These are phyloP conservation scores for Notechis scutatus DNA, from an alignment of 2,113 vertebrate species.

Conservation along the genomic window DNA sequence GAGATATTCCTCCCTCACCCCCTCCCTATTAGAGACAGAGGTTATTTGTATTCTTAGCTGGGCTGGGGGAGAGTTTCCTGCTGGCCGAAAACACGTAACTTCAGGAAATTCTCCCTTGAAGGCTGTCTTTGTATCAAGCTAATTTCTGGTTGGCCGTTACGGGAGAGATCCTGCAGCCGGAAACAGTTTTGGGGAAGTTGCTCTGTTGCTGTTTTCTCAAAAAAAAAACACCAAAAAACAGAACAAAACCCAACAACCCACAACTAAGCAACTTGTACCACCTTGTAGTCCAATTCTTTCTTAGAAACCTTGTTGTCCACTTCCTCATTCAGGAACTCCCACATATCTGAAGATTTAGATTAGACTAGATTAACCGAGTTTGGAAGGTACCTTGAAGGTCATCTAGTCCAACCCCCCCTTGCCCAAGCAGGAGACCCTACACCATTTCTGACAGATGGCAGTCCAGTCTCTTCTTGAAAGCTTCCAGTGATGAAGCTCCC, in stretches of 20 bases:
- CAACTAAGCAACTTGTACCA: background rate
- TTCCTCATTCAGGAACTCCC: background rate
- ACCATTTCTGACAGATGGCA: too few species aligned
- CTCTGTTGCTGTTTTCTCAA: background rate
- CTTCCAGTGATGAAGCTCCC: too few species aligned
- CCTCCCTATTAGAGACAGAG: background rate
- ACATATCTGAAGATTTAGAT: background rate
- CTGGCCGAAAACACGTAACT: background rate
- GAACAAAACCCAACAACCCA: background rate
- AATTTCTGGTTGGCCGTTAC: background rate
- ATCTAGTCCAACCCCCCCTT: too few species aligned
- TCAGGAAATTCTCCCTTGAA: constrained; percentile 10
- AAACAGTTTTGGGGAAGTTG: background rate
- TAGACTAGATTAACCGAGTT: too few species aligned
- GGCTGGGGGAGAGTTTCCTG: background rate
- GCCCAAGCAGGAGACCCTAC: too few species aligned
- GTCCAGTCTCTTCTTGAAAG: too few species aligned
- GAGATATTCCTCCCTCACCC: background rate
- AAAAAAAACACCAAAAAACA: background rate
- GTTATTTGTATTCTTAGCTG: background rate
- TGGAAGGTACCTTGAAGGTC: too few species aligned
- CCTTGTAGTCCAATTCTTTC: background rate
- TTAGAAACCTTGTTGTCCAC: background rate
- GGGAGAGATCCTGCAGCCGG: background rate
- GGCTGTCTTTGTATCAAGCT: background rate